Percentiles rank a stretch among this genome's conserved stretches.
Evolutionary conservation across 2,113 vertebrate species (phyloP).

Genomic region (Vidua macroura): DNA sequence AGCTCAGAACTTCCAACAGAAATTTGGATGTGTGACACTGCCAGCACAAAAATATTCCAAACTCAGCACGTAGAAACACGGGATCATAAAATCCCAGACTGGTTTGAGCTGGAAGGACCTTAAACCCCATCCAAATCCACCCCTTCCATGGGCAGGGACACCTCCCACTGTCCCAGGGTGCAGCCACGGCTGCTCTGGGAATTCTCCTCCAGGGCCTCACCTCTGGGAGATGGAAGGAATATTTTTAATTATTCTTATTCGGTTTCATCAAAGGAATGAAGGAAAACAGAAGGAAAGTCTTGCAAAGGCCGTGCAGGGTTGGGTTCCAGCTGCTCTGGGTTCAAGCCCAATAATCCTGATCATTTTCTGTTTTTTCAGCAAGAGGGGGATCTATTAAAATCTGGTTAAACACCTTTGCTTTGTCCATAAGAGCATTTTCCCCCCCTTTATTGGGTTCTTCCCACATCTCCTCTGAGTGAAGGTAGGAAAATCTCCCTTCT

Average conservation of each 20-base stretch:
- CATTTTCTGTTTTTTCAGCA: not conserved
- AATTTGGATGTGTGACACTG: not conserved
- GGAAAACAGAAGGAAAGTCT: not conserved
- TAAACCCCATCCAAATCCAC: accelerated
- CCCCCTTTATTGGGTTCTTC: not conserved
- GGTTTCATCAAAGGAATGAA: not conserved
- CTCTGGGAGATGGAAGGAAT: not conserved
- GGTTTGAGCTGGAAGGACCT: not conserved
- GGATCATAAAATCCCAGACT: not conserved
- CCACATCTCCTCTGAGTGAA: not conserved
- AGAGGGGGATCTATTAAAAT: not conserved
- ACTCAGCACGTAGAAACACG: not conserved
- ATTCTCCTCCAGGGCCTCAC: not conserved
- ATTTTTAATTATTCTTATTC: not conserved
- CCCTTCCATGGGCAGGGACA: not conserved
- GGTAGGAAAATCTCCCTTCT: not conserved
- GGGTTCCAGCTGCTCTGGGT: not conserved
- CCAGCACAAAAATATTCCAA: not conserved
- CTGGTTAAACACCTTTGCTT: not conserved
- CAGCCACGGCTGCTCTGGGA: not conserved
- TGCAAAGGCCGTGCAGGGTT: not conserved
- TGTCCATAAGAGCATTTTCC: not conserved
- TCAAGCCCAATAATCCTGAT: not conserved
- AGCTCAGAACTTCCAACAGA: not conserved
- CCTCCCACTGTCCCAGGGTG: not conserved